Evolutionary conservation across 2,113 vertebrate genomes (phyloP).

Genomic region (Coptodon bakossiorum): DNA sequence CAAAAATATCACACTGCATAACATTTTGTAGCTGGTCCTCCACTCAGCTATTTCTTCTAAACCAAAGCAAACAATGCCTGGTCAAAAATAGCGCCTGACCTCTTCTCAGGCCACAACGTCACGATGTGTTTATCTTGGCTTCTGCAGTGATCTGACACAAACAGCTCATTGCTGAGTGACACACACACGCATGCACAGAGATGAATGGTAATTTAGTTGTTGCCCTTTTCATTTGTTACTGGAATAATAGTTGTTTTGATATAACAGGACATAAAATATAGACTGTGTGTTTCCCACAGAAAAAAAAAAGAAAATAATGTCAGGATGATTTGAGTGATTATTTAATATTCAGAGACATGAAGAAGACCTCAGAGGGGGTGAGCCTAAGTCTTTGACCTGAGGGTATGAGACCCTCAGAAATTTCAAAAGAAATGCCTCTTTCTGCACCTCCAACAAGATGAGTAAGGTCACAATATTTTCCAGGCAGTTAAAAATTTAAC

Average conservation of each 20-base stretch:
- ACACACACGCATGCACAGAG: neutral
- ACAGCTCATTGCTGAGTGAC: slow-evolving; percentile 15
- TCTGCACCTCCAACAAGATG: neutral
- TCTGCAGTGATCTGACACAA: neutral
- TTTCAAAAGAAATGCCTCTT: neutral
- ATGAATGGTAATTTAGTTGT: neutral
- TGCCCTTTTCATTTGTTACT: neutral
- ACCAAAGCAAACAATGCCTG: slow-evolving; percentile 54
- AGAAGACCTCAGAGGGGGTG: neutral
- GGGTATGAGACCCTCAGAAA: neutral
- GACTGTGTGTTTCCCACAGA: neutral
- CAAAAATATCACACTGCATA: slow-evolving; percentile 44
- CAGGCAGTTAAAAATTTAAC: neutral
- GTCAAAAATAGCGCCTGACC: slow-evolving; percentile 53
- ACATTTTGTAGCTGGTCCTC: slow-evolving; percentile 13
- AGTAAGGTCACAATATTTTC: neutral
- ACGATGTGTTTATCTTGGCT: slow-evolving; percentile 36
- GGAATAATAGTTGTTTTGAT: neutral
- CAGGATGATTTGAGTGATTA: neutral
- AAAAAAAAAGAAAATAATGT: neutral
- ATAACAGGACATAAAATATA: neutral
- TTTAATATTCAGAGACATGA: neutral
- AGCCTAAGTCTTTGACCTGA: neutral
- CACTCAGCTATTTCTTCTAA: slow-evolving; percentile 7
- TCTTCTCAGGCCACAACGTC: slow-evolving; percentile 2